Percentiles rank a stretch among this genome's conserved stretches.
phyloP scores from a whole-genome alignment of 2,113 vertebrate genomes.

The Formicarius rufipectus region DNA sequence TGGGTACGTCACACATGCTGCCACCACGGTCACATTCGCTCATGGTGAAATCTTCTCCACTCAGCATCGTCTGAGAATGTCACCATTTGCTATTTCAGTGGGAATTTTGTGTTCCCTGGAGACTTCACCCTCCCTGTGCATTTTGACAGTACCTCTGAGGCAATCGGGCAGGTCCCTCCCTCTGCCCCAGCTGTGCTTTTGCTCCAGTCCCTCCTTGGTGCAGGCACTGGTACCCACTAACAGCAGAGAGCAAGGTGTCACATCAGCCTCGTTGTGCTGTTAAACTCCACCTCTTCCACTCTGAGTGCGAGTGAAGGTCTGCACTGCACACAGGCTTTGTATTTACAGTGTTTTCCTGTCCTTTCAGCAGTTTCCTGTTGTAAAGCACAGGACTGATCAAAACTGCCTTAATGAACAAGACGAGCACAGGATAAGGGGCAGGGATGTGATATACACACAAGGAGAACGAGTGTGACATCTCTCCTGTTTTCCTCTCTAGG shows the following conservation, averaged over 20 bases:
- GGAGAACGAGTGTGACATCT: not conserved
- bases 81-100: not conserved
- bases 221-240: accelerated
- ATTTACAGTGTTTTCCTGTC: not conserved
- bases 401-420: not conserved
- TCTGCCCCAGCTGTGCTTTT: not conserved
- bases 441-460: not conserved
- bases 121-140: not conserved
- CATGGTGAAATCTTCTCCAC: not conserved
- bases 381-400: not conserved
- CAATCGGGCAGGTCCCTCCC: not conserved
- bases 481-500: not conserved
- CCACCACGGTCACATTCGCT: not conserved
- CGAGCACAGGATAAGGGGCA: not conserved
- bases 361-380: not conserved
- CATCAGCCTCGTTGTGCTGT: accelerated
- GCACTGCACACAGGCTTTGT: not conserved
- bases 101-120: not conserved
- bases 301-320: not conserved
- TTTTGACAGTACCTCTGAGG: not conserved
- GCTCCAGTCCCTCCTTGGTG: not conserved
- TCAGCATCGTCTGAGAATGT: not conserved
- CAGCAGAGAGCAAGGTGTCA: not conserved
- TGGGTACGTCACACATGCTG: not conserved
- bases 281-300: not conserved